Percentiles rank a stretch among this genome's conserved stretches.
phyloP scores from a whole-genome alignment of 1,140 invertebrate genomes.

The Goniozus legneri region DNA sequence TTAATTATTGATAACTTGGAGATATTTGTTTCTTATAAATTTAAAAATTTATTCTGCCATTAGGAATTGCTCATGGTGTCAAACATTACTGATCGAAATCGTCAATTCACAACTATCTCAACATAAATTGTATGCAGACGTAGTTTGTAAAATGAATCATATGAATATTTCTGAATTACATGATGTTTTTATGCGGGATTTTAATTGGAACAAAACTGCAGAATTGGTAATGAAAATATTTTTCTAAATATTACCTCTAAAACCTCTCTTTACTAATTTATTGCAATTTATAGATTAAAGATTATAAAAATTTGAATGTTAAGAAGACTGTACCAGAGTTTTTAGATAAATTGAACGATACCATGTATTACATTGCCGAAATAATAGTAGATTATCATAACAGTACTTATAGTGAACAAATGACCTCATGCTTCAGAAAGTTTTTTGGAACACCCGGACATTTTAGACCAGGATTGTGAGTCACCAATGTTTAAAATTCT shows the following conservation, averaged over 20 bases:
- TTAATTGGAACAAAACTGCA: conserved; percentile 44
- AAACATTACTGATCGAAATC: conserved; percentile 34
- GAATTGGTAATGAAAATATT: conserved; percentile 29
- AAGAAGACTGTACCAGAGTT: conserved; percentile 28
- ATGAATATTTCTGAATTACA: conserved; percentile 31
- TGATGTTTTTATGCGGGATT: conserved; percentile 27
- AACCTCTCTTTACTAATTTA: not conserved
- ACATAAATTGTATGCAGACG: conserved; percentile 31
- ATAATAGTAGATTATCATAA: conserved; percentile 39
- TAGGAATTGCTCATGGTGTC: conserved; percentile 37
- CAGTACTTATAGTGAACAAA: conserved; percentile 20
- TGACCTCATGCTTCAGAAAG: conserved; percentile 29
- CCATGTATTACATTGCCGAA: conserved; percentile 34
- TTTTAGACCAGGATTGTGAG: conserved; percentile 37
- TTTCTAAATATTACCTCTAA: not conserved
- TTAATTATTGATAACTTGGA: too few relatives aligned
- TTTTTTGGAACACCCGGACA: conserved; percentile 26
- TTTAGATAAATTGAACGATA: conserved; percentile 24
- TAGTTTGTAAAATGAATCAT: conserved; percentile 33
- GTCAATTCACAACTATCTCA: conserved; percentile 41
- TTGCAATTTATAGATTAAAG: conserved; percentile 26
- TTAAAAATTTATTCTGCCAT: conserved; percentile 9
- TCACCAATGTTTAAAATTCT: not conserved
- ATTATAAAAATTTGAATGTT: conserved; percentile 30
- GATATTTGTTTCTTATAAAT: not conserved